phyloP scores from a whole-genome alignment of 1,140 invertebrate species.

The Brachionus sp. region DNA sequence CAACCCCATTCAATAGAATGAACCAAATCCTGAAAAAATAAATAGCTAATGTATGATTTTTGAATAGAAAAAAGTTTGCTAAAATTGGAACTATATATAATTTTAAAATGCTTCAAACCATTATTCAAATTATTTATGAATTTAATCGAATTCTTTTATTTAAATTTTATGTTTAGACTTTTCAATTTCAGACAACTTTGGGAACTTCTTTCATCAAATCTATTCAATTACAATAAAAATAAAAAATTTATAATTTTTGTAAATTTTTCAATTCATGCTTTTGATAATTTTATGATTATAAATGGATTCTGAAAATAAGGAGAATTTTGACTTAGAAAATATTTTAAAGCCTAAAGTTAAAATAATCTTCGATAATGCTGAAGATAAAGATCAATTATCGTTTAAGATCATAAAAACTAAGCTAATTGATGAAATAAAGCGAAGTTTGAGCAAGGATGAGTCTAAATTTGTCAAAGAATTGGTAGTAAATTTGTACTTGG shows the following conservation, averaged over 20 bases:
- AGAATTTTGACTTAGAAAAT: background rate
- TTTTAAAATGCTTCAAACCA: too few relatives aligned
- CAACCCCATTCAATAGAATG: too few relatives aligned
- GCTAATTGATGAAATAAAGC: background rate
- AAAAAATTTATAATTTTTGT: background rate
- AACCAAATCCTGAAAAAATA: too few relatives aligned
- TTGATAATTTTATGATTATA: background rate
- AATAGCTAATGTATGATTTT: too few relatives aligned
- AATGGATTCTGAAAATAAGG: background rate
- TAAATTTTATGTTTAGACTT: too few relatives aligned
- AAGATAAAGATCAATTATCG: conserved; percentile 26
- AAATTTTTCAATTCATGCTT: background rate
- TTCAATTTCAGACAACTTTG: too few relatives aligned
- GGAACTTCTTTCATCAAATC: too few relatives aligned
- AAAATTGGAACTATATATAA: too few relatives aligned
- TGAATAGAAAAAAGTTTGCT: too few relatives aligned
- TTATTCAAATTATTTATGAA: too few relatives aligned
- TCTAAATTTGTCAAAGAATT: conserved; percentile 20
- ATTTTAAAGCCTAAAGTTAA: background rate
- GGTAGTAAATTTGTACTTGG: background rate
- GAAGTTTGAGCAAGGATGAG: background rate
- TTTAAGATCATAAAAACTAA: conserved; percentile 24
- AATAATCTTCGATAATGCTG: background rate
- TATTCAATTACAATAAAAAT: background rate
- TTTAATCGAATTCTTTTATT: too few relatives aligned